Evolutionary conservation across 2,113 vertebrate species (phyloP).

Genomic region (Corythaeola cristata): DNA sequence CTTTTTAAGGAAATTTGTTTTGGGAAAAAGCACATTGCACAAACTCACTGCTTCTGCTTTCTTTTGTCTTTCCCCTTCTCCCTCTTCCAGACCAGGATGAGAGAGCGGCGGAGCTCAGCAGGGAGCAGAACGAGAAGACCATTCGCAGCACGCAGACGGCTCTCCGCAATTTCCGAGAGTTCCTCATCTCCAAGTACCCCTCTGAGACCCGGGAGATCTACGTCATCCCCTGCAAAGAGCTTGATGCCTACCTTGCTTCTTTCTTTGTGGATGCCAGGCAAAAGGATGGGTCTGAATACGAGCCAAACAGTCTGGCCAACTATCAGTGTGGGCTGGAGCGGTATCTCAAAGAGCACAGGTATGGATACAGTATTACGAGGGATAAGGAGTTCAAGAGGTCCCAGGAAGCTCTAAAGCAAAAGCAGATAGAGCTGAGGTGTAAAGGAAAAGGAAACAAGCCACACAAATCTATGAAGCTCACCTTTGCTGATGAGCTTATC

Average conservation of each 20-base stretch:
- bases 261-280: conserved; percentile 88
- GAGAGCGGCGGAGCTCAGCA: conserved; percentile 80
- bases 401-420: conserved; percentile 86
- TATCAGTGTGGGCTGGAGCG: conserved; percentile 86
- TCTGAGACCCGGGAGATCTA: conserved; percentile 84
- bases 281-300: conserved; percentile 86
- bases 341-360: conserved; percentile 85
- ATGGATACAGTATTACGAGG: conserved; percentile 84
- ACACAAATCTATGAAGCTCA: conserved; percentile 88
- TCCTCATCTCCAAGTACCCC: conserved; percentile 86
- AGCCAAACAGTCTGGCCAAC: conserved; percentile 87
- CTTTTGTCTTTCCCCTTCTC: conserved; percentile 56
- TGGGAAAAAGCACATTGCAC: background rate
- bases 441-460: conserved; percentile 88
- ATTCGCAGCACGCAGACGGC: conserved; percentile 86
- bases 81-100: conserved; percentile 83
- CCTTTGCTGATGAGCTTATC: conserved; percentile 85
- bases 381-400: conserved; percentile 87
- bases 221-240: conserved; percentile 82
- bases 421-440: conserved; percentile 82
- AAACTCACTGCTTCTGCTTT: conserved; percentile 62
- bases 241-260: conserved; percentile 85
- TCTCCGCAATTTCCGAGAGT: conserved; percentile 86
- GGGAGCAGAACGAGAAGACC: conserved; percentile 88
- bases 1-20: conserved; percentile 59